These are phyloP conservation scores for Andrena cerasifolii DNA, from an alignment of 1,140 invertebrate genomes.

Conservation along the genomic window DNA sequence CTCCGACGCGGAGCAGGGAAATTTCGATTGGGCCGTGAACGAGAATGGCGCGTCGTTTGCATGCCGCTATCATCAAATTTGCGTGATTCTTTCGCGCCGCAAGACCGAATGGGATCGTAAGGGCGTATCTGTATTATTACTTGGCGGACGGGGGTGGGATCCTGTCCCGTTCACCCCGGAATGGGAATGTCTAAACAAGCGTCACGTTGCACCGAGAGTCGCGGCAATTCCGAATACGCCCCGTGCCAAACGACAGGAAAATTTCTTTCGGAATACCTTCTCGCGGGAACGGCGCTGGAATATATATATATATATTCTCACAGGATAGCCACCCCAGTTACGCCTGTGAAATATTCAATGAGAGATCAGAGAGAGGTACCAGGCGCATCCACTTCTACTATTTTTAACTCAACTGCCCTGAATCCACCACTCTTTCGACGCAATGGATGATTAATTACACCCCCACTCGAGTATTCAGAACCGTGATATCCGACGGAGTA, in stretches of 20 bases:
- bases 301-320: neutral
- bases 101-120: conserved; percentile 22
- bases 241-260: conserved; percentile 8
- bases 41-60: conserved; percentile 26
- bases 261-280: conserved; percentile 2
- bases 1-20: neutral
- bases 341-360: too few relatives aligned
- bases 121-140: conserved; percentile 21
- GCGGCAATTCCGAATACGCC: neutral
- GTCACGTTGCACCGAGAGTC: neutral
- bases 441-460: too few relatives aligned
- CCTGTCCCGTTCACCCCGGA: neutral
- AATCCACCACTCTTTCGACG: too few relatives aligned
- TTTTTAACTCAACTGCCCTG: too few relatives aligned
- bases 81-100: conserved; percentile 27
- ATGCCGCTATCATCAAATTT: conserved; percentile 37
- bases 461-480: too few relatives aligned
- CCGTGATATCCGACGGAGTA: too few relatives aligned
- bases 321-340: too few relatives aligned
- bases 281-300: neutral
- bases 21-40: conserved; percentile 1
- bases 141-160: neutral
- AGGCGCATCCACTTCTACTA: too few relatives aligned
- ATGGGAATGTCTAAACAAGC: conserved; percentile 32
- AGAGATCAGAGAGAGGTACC: too few relatives aligned